Evolutionary conservation across 1,140 invertebrate genomes (phyloP).

Genomic region (Drosophila orosa): DNA sequence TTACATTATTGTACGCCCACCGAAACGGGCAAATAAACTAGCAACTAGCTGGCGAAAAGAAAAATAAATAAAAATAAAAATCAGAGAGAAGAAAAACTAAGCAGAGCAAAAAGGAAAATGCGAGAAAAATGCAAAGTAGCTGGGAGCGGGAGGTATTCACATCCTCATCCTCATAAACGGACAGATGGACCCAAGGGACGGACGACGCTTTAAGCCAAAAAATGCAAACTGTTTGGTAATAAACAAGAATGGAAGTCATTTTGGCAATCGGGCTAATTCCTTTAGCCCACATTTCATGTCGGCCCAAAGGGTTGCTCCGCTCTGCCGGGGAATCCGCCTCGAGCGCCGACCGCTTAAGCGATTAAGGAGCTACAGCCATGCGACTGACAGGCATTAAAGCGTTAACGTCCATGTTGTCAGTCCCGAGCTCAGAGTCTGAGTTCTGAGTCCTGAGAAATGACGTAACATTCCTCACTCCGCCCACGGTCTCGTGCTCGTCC

Average conservation of each 20-base stretch:
- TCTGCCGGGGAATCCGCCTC: constrained; percentile 1
- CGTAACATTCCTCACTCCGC: constrained; percentile 27
- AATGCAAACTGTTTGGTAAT: constrained; percentile 63
- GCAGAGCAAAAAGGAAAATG: constrained; percentile 25
- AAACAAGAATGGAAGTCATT: constrained; percentile 54
- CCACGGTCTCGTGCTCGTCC: constrained; percentile 9
- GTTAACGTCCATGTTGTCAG: constrained; percentile 54
- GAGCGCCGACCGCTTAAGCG: constrained; percentile 40
- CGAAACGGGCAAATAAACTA: constrained; percentile 51
- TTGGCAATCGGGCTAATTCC: constrained; percentile 53
- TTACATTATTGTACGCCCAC: constrained; percentile 53
- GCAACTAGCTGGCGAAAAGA: constrained; percentile 34
- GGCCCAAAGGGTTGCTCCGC: constrained; percentile 41
- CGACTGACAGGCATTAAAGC: constrained; percentile 52
- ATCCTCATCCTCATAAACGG: constrained; percentile 8
- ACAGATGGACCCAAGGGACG: constrained; percentile 19
- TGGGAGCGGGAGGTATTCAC: constrained; percentile 2
- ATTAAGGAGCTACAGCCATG: constrained; percentile 37
- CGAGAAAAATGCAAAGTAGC: constrained; percentile 48
- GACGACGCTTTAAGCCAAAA: constrained; percentile 39
- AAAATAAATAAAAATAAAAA: constrained; percentile 9
- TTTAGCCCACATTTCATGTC: constrained; percentile 39
- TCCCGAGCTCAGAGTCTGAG: neutral
- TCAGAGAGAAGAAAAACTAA: constrained; percentile 28
- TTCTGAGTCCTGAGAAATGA: constrained; percentile 43